A percentile compares a stretch with the other conserved stretches of the same genome.
These are phyloP conservation scores for Acanthaster planci DNA, from an alignment of 35 echinoderm and acorn worm species.

Conservation along the genomic window DNA sequence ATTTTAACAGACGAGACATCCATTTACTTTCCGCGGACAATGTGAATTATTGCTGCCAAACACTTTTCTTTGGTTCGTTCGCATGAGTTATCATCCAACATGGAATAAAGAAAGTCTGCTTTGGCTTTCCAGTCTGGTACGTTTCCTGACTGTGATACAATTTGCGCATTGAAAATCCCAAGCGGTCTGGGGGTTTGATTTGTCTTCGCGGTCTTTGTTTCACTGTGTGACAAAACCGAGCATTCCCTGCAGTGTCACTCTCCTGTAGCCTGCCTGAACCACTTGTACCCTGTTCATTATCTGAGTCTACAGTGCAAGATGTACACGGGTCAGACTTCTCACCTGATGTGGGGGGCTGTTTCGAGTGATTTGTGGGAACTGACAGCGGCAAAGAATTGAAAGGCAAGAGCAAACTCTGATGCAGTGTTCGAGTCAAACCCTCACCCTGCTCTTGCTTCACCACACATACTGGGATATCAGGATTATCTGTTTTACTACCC, in stretches of 20 bases:
- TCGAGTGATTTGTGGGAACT: neutral
- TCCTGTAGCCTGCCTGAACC: neutral
- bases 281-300: neutral
- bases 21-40: no score
- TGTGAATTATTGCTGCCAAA: no score
- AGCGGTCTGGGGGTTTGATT: neutral
- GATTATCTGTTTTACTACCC: conserved; percentile 6
- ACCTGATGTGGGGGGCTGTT: neutral
- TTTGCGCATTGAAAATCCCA: neutral
- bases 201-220: neutral
- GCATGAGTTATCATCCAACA: neutral
- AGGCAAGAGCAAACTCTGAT: conserved; percentile 47
- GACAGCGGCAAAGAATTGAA: conserved; percentile 11
- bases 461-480: conserved; percentile 41
- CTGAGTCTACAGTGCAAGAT: no score
- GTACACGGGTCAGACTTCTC: neutral
- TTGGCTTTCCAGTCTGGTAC: neutral
- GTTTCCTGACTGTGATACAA: no score
- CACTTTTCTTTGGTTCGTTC: no score
- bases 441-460: conserved; percentile 13
- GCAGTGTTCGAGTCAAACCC: conserved; percentile 20
- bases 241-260: no score
- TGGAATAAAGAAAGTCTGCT: neutral
- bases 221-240: no score
- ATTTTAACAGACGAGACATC: no score